These are phyloP conservation scores for Anthopleura sola DNA, from an alignment of 64 coral and sea anemone species.

Conservation along the genomic window DNA sequence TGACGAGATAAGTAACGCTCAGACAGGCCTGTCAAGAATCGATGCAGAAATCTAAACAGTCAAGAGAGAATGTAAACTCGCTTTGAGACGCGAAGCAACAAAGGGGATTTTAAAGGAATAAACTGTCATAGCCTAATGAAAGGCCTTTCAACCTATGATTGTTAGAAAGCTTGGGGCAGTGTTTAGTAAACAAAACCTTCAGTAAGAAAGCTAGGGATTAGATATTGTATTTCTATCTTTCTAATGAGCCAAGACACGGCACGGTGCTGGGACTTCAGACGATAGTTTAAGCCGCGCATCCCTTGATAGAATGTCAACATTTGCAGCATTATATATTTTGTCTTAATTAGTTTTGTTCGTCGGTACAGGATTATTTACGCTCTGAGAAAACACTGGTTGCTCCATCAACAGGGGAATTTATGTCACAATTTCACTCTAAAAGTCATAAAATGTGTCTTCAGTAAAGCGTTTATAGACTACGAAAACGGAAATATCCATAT, in stretches of 20 bases:
- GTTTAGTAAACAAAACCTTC: neutral
- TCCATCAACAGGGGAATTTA: neutral
- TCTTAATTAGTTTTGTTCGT: neutral
- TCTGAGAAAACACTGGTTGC: neutral
- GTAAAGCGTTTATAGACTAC: too few relatives aligned
- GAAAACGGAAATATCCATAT: too few relatives aligned
- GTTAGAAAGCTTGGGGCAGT: neutral
- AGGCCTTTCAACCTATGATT: neutral
- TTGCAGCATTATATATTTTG: neutral
- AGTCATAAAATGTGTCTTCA: too few relatives aligned
- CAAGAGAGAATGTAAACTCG: neutral
- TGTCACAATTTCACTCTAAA: too few relatives aligned
- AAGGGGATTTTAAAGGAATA: neutral
- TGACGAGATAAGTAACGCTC: neutral
- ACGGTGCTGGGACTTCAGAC: neutral
- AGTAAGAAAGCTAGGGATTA: neutral
- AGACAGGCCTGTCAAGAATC: neutral
- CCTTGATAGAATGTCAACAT: slow-evolving; percentile 1
- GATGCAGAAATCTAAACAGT: neutral
- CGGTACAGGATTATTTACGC: too few relatives aligned
- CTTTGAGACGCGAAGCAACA: neutral
- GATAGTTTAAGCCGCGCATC: neutral
- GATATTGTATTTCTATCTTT: neutral
- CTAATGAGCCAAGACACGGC: neutral
- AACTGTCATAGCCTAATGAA: slow-evolving; percentile 16